Evolutionary conservation across 2,797 vertebrate species (phyloP).

Genomic region (Lepilemur septentrionalis): DNA sequence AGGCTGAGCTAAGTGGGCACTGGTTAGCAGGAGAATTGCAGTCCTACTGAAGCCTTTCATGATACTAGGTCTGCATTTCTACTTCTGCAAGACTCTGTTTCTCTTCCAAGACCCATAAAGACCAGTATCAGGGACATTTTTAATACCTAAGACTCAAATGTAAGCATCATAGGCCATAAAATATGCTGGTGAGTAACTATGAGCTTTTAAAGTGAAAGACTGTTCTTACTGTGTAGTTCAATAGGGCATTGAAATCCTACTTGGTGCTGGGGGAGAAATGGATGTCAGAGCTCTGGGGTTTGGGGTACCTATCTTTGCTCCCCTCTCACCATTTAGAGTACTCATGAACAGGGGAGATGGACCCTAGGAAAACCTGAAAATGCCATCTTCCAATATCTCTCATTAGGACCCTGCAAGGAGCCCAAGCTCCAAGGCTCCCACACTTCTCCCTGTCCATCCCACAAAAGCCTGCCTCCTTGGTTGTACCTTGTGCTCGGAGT

Average conservation of each 20-base stretch:
- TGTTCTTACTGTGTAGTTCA: background rate
- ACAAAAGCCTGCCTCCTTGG: background rate
- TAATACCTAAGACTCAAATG: background rate
- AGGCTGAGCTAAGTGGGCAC: too few relatives aligned
- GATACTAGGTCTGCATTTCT: background rate
- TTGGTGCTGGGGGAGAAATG: background rate
- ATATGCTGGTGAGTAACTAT: background rate
- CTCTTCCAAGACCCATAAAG: background rate
- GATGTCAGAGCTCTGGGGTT: background rate
- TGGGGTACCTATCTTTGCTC: background rate
- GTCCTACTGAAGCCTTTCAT: background rate
- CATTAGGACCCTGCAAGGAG: too few relatives aligned
- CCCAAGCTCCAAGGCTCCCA: fast-evolving
- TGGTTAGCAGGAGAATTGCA: background rate
- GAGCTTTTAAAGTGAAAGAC: background rate
- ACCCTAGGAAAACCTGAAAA: background rate
- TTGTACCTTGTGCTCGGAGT: background rate
- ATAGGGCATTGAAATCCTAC: background rate
- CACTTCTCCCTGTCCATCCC: fast-evolving
- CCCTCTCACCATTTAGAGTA: background rate
- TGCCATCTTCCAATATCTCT: background rate
- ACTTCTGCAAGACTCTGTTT: background rate
- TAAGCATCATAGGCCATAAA: background rate
- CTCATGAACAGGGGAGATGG: background rate
- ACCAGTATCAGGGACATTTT: background rate